A percentile compares a stretch with the other conserved stretches of the same genome.
Conservation (phyloP, 2,113 vertebrate genomes). For the Pelvicachromis taeniatus region DNA sequence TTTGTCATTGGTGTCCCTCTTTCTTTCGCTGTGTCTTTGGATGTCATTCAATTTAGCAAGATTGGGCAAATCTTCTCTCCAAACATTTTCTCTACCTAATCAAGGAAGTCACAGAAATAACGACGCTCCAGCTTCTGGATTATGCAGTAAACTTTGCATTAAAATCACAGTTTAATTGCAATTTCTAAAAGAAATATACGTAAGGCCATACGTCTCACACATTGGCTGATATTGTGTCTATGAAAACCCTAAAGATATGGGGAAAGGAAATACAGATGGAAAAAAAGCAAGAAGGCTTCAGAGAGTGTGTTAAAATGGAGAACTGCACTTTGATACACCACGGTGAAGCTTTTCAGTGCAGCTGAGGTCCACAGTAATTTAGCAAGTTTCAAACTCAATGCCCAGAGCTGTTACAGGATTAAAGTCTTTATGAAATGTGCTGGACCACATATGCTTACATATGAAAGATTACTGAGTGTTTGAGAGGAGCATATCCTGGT, state of each 20-base stretch:
- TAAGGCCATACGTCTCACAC: neutral
- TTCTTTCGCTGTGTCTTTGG: slow-evolving; percentile 35
- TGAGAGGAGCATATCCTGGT: neutral
- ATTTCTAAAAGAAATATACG: neutral
- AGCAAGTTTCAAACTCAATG: slow-evolving; percentile 37
- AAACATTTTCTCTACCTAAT: neutral
- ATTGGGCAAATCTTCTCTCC: slow-evolving; percentile 1
- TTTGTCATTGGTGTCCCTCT: slow-evolving; percentile 26
- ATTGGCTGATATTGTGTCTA: neutral
- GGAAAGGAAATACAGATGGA: neutral
- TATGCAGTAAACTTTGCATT: neutral
- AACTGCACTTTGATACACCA: slow-evolving; percentile 40
- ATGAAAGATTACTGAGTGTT: neutral
- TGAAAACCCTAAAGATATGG: neutral
- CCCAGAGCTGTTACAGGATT: slow-evolving; percentile 32
- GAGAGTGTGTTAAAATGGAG: slow-evolving; percentile 34
- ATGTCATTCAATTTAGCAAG: slow-evolving; percentile 49
- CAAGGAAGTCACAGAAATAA: slow-evolving; percentile 3
- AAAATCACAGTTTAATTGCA: neutral
- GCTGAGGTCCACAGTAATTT: slow-evolving; percentile 42
- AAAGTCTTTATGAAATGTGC: slow-evolving; percentile 37
- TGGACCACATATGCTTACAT: slow-evolving; percentile 3
- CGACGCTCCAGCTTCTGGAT: neutral
- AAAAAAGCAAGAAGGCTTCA: neutral
- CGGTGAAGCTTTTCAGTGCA: slow-evolving; percentile 9